Percentiles rank a stretch among this genome's conserved stretches.
Evolutionary conservation across 2,113 vertebrate species (phyloP).

Genomic region (Carassius gibelio): DNA sequence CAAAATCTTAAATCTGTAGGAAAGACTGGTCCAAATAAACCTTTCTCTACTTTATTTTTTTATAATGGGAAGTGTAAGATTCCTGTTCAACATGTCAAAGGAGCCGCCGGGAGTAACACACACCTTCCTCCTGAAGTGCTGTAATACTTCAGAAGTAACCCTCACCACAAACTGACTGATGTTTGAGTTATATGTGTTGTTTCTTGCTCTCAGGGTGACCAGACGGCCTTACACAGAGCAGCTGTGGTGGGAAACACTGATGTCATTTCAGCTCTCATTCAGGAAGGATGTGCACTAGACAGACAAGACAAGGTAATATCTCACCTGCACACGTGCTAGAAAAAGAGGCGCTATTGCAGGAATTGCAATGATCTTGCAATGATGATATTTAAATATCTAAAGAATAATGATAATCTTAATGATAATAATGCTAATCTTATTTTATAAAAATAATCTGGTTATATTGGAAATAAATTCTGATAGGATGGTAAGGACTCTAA

Average conservation of each 20-base stretch:
- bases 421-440: background rate
- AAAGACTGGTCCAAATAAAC: no score
- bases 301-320: constrained; percentile 92
- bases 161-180: background rate
- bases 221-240: constrained; percentile 93
- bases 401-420: background rate
- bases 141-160: background rate
- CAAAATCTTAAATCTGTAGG: no score
- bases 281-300: constrained; percentile 92
- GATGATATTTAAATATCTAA: background rate
- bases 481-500: background rate
- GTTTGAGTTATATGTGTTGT: background rate
- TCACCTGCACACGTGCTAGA: background rate
- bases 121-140: no score
- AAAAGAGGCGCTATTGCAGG: background rate
- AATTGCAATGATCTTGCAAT: background rate
- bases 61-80: no score
- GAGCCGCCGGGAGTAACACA: no score
- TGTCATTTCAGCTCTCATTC: constrained; percentile 84
- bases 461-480: background rate
- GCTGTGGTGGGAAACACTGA: constrained; percentile 89
- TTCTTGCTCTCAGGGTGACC: constrained; percentile 80
- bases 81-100: no score
- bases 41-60: no score
- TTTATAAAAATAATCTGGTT: background rate